These are phyloP conservation scores for Drosophila ambigua DNA, from an alignment of 1,140 invertebrate genomes.

Conservation along the genomic window DNA sequence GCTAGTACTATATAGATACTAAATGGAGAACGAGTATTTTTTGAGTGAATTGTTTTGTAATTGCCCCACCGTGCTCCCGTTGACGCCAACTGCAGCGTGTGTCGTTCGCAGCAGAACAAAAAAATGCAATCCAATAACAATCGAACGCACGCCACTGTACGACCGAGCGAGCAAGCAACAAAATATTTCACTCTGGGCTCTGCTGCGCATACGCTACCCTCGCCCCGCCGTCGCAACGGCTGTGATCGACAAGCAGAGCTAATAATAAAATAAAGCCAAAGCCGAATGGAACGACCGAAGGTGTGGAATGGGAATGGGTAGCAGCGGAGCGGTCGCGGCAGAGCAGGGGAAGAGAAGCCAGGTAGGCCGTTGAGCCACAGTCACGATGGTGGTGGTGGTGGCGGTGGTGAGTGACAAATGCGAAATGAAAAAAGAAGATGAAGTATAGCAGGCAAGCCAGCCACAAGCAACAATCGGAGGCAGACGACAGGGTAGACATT, in stretches of 20 bases:
- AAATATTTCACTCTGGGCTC: slow-evolving; percentile 26
- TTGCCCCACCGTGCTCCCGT: slow-evolving; percentile 7
- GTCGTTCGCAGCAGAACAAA: slow-evolving; percentile 4
- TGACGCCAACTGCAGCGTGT: neutral
- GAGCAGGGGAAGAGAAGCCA: too few species aligned
- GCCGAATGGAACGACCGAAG: neutral
- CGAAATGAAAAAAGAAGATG: slow-evolving; percentile 71
- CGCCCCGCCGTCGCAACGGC: slow-evolving; percentile 21
- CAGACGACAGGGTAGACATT: slow-evolving; percentile 25
- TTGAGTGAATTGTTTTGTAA: too few species aligned
- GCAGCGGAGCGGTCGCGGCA: too few species aligned
- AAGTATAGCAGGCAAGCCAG: slow-evolving; percentile 46
- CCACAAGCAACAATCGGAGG: slow-evolving; percentile 15
- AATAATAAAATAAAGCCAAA: slow-evolving; percentile 68
- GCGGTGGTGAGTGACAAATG: slow-evolving; percentile 42
- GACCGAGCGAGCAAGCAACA: slow-evolving; percentile 35
- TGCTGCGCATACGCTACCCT: slow-evolving; percentile 24
- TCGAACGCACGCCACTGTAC: neutral
- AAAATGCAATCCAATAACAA: slow-evolving; percentile 29
- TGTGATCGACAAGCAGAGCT: slow-evolving; percentile 55
- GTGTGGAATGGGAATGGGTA: too few species aligned
- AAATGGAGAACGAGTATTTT: too few species aligned
- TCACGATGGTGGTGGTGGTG: slow-evolving; percentile 8
- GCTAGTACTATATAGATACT: too few species aligned
- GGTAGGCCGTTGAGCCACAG: too few species aligned